These are phyloP conservation scores for Patella ulyssiponensis DNA, from an alignment of 2,888 invertebrate genomes.

Conservation along the genomic window DNA sequence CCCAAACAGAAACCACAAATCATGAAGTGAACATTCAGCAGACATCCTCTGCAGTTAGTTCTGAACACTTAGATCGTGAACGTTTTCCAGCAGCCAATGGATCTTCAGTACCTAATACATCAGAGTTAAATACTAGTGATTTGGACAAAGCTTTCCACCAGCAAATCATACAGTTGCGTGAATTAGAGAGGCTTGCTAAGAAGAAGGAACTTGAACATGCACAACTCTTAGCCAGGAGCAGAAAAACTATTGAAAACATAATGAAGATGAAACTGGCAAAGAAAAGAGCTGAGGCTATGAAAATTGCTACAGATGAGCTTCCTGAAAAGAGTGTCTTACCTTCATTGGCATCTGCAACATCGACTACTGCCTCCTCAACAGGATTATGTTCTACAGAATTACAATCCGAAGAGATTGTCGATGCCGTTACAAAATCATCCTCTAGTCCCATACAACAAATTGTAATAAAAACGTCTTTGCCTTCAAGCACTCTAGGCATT, in stretches of 20 bases:
- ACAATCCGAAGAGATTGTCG: neutral
- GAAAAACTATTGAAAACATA: constrained; percentile 33
- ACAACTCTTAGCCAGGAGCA: constrained; percentile 1
- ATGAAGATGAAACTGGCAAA: constrained; percentile 34
- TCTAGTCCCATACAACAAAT: neutral
- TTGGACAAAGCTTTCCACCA: constrained; percentile 48
- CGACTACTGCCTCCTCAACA: neutral
- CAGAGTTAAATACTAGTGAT: constrained; percentile 15
- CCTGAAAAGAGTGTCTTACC: neutral
- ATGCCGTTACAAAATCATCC: neutral
- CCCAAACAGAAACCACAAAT: neutral
- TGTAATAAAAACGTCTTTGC: neutral
- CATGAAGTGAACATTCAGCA: neutral
- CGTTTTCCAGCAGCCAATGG: neutral
- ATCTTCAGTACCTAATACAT: neutral
- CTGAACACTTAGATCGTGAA: neutral
- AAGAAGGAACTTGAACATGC: constrained; percentile 49
- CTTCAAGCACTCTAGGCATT: neutral
- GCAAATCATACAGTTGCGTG: constrained; percentile 50
- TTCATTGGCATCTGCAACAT: neutral
- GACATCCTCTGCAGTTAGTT: neutral
- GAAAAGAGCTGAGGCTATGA: neutral
- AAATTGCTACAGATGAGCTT: neutral
- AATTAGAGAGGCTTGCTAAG: constrained; percentile 47
- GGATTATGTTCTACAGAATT: neutral